phyloP scores from a whole-genome alignment of 2,113 vertebrate species.

The Hydrolagus affinis region DNA sequence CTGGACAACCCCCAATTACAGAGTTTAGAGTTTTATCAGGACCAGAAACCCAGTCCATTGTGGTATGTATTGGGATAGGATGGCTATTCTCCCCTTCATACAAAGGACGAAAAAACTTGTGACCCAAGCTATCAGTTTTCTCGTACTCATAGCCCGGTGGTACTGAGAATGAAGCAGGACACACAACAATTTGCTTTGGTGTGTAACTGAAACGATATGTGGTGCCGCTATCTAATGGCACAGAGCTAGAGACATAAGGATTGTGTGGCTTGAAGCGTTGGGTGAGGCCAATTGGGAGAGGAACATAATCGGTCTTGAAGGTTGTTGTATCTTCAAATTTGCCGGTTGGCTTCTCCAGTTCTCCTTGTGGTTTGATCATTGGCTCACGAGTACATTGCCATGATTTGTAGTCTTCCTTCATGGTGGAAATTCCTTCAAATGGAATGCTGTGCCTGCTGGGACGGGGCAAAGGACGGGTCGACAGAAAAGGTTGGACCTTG shows the following conservation, averaged over 20 bases:
- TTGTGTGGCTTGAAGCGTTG: conserved; percentile 43
- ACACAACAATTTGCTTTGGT: conserved; percentile 38
- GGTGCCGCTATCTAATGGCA: conserved; percentile 39
- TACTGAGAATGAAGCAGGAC: conserved; percentile 43
- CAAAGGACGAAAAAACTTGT: conserved; percentile 40
- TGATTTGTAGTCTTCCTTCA: conserved; percentile 49
- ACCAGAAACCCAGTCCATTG: conserved; percentile 25
- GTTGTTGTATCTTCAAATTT: conserved; percentile 43
- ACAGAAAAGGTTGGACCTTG: conserved; percentile 40
- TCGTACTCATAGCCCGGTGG: conserved; percentile 41
- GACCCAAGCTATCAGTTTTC: conserved; percentile 40
- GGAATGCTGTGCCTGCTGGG: not conserved
- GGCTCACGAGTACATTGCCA: conserved; percentile 37
- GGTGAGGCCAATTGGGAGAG: conserved; percentile 33
- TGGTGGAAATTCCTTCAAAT: conserved; percentile 44
- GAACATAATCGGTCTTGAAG: conserved; percentile 41
- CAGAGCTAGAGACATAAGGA: not conserved
- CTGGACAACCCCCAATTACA: conserved; percentile 20
- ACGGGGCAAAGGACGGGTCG: conserved; percentile 3
- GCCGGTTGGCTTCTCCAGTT: conserved; percentile 37
- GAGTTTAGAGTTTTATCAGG: not conserved
- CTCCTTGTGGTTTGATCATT: not conserved
- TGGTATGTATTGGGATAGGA: not conserved
- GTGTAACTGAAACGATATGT: conserved; percentile 43
- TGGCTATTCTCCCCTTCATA: not conserved